Conservation (phyloP, 2,113 vertebrate genomes). For the Myiozetetes cayanensis region DNA sequence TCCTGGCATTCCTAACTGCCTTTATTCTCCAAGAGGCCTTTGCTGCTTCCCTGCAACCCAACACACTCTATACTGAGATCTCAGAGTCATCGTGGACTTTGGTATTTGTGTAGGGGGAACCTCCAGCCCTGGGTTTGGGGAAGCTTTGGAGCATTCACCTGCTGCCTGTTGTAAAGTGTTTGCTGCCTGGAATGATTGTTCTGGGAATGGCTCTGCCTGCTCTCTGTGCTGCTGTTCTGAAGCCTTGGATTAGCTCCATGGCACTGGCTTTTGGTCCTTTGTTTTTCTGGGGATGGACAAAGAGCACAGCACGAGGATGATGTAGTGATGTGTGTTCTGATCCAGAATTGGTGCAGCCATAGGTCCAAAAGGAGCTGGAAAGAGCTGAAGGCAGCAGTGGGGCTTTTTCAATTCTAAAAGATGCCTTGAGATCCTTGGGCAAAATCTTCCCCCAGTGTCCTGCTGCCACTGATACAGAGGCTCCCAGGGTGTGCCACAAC, state of each 20-base stretch:
- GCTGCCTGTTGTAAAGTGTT: not conserved
- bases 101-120: not conserved
- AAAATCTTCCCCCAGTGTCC: not conserved
- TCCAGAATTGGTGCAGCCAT: not conserved
- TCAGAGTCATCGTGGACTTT: rapidly evolving
- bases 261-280: not conserved
- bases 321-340: not conserved
- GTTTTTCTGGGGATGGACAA: not conserved
- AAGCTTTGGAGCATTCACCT: not conserved
- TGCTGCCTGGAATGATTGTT: not conserved
- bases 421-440: not conserved
- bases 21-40: not conserved
- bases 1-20: not conserved
- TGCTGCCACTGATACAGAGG: not conserved
- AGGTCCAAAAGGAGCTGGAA: not conserved
- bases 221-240: not conserved
- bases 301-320: not conserved
- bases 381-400: not conserved
- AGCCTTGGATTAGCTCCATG: not conserved
- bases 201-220: not conserved
- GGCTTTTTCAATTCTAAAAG: not conserved
- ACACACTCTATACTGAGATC: not conserved
- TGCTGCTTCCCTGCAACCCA: not conserved
- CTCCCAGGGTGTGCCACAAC: not conserved
- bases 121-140: rapidly evolving